Evolutionary conservation across 2,113 vertebrate genomes (phyloP).

Genomic region (Paradoxurus hermaphroditus): DNA sequence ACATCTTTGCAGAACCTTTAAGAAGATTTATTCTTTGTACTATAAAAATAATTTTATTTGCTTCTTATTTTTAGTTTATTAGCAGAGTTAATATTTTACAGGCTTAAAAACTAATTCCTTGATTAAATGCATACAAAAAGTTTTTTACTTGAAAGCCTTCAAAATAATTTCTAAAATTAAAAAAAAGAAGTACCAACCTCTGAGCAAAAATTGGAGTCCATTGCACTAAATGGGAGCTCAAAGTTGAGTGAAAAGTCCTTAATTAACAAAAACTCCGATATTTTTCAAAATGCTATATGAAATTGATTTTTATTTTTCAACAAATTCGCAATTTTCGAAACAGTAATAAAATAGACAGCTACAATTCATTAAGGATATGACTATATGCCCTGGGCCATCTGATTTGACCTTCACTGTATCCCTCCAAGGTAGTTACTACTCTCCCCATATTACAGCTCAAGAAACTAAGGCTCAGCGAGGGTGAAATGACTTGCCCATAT

Average conservation of each 20-base stretch:
- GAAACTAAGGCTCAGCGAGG: neutral
- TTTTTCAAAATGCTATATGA: slow-evolving; percentile 16
- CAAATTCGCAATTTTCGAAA: neutral
- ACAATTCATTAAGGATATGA: neutral
- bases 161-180: slow-evolving; percentile 40
- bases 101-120: neutral
- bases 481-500: neutral
- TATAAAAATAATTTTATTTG: neutral
- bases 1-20: neutral
- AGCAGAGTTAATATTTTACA: neutral
- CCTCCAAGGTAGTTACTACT: neutral
- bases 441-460: neutral
- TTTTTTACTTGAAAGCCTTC: neutral
- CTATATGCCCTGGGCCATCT: neutral
- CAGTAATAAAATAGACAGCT: neutral
- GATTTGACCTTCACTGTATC: neutral
- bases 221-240: neutral
- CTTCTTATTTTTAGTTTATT: slow-evolving; percentile 26
- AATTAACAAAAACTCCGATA: neutral
- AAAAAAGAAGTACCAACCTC: neutral
- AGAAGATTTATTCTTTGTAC: neutral
- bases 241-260: neutral
- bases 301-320: neutral
- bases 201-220: neutral
- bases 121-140: neutral